Evolutionary conservation across 2,113 vertebrate species (phyloP).

Genomic region (Ctenomys sociabilis): DNA sequence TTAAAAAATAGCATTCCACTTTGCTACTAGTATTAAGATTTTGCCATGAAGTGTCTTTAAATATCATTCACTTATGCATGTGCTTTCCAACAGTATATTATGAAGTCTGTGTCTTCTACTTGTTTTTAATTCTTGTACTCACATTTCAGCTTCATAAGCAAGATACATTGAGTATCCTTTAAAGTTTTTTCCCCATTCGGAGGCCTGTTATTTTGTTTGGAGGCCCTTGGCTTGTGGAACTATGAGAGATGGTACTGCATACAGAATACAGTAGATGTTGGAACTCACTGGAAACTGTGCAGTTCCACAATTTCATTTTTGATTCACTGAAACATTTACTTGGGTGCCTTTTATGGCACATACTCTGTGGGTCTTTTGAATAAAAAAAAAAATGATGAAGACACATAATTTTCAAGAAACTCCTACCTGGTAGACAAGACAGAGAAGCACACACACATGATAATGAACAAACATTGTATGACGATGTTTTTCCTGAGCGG

Average conservation of each 20-base stretch:
- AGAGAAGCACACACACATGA: neutral
- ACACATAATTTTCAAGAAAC: conserved; percentile 3
- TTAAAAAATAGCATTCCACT: neutral
- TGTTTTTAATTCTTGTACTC: conserved; percentile 43
- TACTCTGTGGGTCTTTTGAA: neutral
- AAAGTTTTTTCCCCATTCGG: conserved; percentile 25
- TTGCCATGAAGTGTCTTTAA: conserved; percentile 50
- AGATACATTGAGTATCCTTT: neutral
- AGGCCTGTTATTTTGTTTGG: conserved; percentile 50
- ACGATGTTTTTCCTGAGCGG: neutral
- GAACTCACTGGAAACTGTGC: neutral
- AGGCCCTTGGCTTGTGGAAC: neutral
- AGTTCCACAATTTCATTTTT: neutral
- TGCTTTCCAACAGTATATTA: neutral
- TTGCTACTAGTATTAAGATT: conserved; percentile 17
- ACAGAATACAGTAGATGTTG: neutral
- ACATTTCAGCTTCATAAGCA: conserved; percentile 21
- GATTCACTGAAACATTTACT: conserved; percentile 38
- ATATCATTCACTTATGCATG: neutral
- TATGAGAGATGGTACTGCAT: conserved; percentile 12
- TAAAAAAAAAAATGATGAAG: conserved; percentile 27
- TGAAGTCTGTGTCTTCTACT: neutral
- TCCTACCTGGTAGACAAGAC: neutral
- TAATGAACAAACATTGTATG: neutral
- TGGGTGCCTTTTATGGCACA: neutral